These are phyloP conservation scores for Plebejus anna DNA, from an alignment of 2,888 invertebrate species.

Conservation along the genomic window DNA sequence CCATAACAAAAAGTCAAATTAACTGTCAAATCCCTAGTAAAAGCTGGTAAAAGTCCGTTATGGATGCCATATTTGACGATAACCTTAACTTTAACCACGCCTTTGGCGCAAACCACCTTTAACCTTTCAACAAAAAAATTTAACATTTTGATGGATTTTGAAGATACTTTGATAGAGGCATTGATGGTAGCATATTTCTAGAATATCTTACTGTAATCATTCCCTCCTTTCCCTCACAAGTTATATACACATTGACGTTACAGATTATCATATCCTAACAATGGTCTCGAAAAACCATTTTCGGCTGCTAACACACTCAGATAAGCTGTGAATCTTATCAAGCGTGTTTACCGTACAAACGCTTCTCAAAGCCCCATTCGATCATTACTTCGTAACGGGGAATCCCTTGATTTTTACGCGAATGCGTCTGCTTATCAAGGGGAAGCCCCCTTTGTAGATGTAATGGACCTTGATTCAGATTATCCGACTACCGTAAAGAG, in stretches of 20 bases:
- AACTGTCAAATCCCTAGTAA: no score
- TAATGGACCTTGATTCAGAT: not conserved
- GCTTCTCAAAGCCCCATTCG: conserved; percentile 13
- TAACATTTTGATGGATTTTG: no score
- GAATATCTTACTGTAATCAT: not conserved
- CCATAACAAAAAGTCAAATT: no score
- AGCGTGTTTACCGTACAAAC: not conserved
- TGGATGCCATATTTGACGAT: no score
- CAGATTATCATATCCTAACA: not conserved
- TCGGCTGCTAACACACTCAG: conserved; percentile 12
- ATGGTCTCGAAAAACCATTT: not conserved
- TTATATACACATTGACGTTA: not conserved
- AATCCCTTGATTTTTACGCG: conserved; percentile 4
- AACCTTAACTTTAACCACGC: no score
- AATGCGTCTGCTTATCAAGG: not conserved
- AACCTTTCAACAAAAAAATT: no score
- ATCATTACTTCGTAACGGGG: conserved; percentile 1
- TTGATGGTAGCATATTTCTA: not conserved
- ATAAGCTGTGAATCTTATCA: conserved; percentile 23
- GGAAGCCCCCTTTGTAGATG: not conserved
- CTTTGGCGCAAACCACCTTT: no score
- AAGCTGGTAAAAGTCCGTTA: no score
- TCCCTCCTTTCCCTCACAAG: not conserved
- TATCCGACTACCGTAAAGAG: not conserved
- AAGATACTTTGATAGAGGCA: no score